Evolutionary conservation across 2,797 vertebrate genomes (phyloP), one percentile per base, ranked within the genome.

Genomic region (Oreochromis grahami): DNA sequence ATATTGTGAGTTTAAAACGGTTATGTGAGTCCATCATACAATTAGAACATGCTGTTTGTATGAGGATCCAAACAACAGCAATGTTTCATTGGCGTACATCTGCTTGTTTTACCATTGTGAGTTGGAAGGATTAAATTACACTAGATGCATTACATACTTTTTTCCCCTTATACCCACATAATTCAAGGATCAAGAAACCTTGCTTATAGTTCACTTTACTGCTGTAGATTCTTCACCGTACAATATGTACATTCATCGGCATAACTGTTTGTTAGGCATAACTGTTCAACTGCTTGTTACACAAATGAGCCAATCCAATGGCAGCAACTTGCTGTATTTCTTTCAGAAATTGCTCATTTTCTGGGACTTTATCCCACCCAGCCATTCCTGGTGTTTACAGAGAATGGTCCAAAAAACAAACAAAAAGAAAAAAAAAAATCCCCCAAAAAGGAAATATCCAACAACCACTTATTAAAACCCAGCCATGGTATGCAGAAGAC

Each of bases 331-430:
- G 0, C 12, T 65, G n/a, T 1, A 1, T 65, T 68, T 24, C 21
- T 41, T 68, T 68, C 63, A 68, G 63, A 43, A 68, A 68, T 36
- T 4, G 8, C 63, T 43, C 1, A 0, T 41, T 21, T 68, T 9
- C 12, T 14, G 60, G 2, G 19, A 68, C 56, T 34, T 41, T 21
- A 41, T 13, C 4, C 0, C n/a, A 65, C 0, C 2, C n/a, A 43
- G 21, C n/a, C 63, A 24, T 41, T 8, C 13, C n/a, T 14, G 12
- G 15, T 2, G 4, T 14, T 41, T 41, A 41, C 12, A 41, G 36
- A 41, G 36, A 68, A 68, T 15, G 63, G 12, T 24, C 63, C 19
- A 41, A 68, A 24, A 48, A 17, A 14, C 34, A 32, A 58, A 17
- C 8, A 58, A 58, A 60, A 19, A 7, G 9, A 19, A 8, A 34